Base-by-base conservation (phyloP, 2,797 vertebrate genomes). In the Brotula barbata region DNA sequence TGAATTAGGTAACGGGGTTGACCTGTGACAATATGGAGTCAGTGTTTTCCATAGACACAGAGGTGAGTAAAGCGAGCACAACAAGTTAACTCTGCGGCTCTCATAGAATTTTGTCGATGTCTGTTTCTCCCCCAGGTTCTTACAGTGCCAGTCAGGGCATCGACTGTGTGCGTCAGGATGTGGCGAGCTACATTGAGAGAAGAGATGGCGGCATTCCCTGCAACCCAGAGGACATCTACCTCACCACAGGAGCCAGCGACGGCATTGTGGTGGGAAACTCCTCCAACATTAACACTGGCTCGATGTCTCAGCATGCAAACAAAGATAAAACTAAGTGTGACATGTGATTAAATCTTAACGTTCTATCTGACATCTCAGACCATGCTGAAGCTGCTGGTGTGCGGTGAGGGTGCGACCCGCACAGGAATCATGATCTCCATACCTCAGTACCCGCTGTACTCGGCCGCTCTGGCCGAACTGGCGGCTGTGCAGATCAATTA, bases 381-480 rank as follows among this genome's bases (percentile, higher is more conserved):
- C 0, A 89, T 95, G 68, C 86, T 96, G 80, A 95, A 94, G 90
- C 75, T 98, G 79, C 75, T 97, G 86, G 92, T 94, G 40, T 79
- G 91, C 0, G 94, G 94, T 0, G 88, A 94, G 68, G 93, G 91
- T 1, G 22, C 2, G 0, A 25, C 28, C 0, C 89, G 93, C n/a
- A 91, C 94, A 0, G 96, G 95, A 0, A 87, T 95, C 40, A 92
- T 96, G 89, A 93, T 97, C 75, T 92, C 95, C 31, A 93, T 95
- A 70, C 95, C 95, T 0, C 95, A 96, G 90, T 96, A 96, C 78
- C 95, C 95, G 0, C 90, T 96, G 20, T 95, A 96, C 77, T 96
- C 94, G 0, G 95, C 94, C 0, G 89, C 92, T 0, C 64, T 97
- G 70, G 89, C 94, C 0, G 94, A 96, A 68, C 88, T 96, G 52